Conservation (phyloP, 1,140 invertebrate species). For the Drosophila miranda region DNA sequence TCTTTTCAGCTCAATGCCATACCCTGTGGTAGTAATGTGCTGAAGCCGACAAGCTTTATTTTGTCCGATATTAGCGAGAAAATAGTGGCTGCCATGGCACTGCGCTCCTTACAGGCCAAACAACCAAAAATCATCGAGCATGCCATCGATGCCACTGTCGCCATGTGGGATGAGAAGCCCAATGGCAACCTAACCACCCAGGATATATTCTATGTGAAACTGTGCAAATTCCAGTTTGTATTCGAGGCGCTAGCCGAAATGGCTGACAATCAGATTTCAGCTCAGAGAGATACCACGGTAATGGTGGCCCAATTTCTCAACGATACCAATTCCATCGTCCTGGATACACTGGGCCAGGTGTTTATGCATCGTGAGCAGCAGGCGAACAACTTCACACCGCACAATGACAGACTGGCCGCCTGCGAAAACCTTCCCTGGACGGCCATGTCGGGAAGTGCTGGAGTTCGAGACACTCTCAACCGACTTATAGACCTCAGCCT, state of each 20-base stretch:
- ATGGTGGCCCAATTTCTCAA: conserved; percentile 84
- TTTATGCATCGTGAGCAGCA: conserved; percentile 85
- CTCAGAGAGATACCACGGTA: conserved; percentile 82
- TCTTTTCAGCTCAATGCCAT: conserved; percentile 81
- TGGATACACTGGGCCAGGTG: conserved; percentile 85
- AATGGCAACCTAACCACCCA: conserved; percentile 85
- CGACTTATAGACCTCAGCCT: conserved; percentile 83
- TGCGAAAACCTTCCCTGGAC: conserved; percentile 88
- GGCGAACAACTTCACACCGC: conserved; percentile 82
- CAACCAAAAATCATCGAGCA: conserved; percentile 69
- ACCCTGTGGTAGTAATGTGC: conserved; percentile 83
- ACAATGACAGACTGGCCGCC: conserved; percentile 36
- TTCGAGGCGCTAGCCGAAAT: conserved; percentile 84
- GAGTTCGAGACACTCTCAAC: conserved; percentile 83
- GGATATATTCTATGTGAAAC: conserved; percentile 89
- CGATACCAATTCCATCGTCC: conserved; percentile 84
- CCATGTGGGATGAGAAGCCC: conserved; percentile 81
- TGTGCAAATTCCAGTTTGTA: conserved; percentile 84
- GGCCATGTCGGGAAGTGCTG: conserved; percentile 84
- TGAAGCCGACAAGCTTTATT: conserved; percentile 86
- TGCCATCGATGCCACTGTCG: conserved; percentile 85
- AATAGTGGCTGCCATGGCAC: conserved; percentile 88
- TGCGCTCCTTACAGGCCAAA: conserved; percentile 62
- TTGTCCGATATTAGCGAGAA: conserved; percentile 91
- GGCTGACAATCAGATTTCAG: conserved; percentile 84